Evolutionary conservation across 2,113 vertebrate genomes (phyloP), one percentile per base, ranked within the genome.

Genomic region (Silurus meridionalis): DNA sequence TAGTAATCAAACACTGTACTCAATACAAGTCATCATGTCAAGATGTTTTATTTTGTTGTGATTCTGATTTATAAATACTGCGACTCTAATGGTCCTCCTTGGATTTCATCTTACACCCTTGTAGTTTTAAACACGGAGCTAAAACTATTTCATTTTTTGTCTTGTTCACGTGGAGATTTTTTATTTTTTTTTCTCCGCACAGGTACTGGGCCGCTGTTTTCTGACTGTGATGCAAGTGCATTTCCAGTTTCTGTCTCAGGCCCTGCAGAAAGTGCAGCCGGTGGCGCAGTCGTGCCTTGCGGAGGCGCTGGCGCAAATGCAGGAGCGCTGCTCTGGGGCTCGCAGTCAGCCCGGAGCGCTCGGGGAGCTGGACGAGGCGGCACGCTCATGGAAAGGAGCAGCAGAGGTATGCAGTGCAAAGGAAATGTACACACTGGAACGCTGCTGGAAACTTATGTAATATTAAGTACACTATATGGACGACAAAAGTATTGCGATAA

Each of bases 141-240:
- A 9, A 37, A 37, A 37, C 37, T 3, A 37, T 37, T 37, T 37
- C 2, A 37, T 37, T 66, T 2, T 57, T 57, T 57, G 8, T 57
- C 55, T 57, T 50, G 2, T 72, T 72, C 69, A 72, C 15, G 37
- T 72, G 37, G 7, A 21, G 15, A 5, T 83, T 8, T 72, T 52
- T 89, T 85, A 67, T 23, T 61, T 7, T 83, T 64, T 25, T 15
- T 90, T 64, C 90, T 75, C 88, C 92, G 83, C 48, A 1, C 91
- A 99, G 98, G 98, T 99, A 63, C 94, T 99, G 85, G 98, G 98
- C 67, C 95, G 98, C 80, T 99, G 98, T 91, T 99, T 99, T 94
- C 91, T 99, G 94, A 99, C 97, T 0, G 98, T 99, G 94, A 96
- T 99, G 96, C 98, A 99, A 94, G 98, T 99, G 90, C 98, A 99